Conservation (phyloP, 2,113 vertebrate species). For the Callorhinus ursinus region DNA sequence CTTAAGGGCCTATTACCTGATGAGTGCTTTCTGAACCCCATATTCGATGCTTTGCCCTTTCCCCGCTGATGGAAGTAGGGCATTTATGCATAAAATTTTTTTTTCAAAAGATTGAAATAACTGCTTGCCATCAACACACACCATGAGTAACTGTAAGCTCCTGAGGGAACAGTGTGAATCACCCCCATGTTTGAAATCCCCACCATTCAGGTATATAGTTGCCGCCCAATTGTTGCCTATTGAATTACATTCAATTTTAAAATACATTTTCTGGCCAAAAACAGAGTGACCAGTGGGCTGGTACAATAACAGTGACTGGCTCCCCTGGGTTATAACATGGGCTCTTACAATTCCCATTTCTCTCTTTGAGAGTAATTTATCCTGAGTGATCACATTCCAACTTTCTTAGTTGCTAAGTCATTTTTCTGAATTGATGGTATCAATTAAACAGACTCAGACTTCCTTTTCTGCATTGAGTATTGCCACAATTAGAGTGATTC, state of each 20-base stretch:
- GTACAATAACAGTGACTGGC: not conserved
- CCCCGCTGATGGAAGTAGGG: not conserved
- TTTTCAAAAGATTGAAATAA: not conserved
- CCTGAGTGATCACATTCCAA: not conserved
- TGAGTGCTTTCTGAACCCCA: not conserved
- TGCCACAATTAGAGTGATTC: constrained; percentile 64
- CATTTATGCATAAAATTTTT: not conserved
- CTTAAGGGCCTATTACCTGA: not conserved
- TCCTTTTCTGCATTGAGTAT: constrained; percentile 37
- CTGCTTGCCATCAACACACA: not conserved
- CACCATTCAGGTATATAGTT: not conserved
- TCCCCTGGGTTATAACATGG: accelerated
- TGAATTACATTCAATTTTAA: not conserved
- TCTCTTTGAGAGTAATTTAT: not conserved
- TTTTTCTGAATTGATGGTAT: constrained; percentile 34
- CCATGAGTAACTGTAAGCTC: not conserved
- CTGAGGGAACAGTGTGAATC: not conserved
- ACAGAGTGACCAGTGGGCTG: not conserved
- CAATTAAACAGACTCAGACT: constrained; percentile 17
- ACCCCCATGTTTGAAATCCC: not conserved
- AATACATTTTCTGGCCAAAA: not conserved
- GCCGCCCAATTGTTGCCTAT: not conserved
- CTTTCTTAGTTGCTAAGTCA: constrained; percentile 52
- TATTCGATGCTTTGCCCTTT: not conserved
- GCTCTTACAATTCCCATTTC: not conserved